Conservation (phyloP, 2,888 invertebrate genomes). For the Agrochola lota region DNA sequence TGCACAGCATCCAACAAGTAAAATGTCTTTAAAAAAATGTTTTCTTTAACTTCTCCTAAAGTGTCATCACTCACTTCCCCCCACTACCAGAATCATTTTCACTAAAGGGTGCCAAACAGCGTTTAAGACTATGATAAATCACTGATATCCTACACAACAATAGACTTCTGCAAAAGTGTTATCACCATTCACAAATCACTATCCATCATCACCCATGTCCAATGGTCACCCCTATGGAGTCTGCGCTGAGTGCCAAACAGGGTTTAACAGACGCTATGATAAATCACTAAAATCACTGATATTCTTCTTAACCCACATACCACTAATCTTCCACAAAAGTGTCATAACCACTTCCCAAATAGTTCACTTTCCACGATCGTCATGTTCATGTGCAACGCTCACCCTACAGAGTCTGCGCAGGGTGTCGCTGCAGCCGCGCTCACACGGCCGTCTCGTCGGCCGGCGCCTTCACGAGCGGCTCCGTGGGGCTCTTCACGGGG, state of each 20-base stretch:
- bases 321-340: not conserved
- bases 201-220: not conserved
- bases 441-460: constrained; percentile 88
- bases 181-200: not conserved
- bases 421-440: constrained; percentile 71
- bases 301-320: not conserved
- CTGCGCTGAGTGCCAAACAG: not conserved
- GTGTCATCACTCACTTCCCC: too few species aligned
- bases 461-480: constrained; percentile 70
- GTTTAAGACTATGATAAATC: too few species aligned
- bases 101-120: not conserved
- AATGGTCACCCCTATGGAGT: not conserved
- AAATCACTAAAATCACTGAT: not conserved
- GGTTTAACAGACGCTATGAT: not conserved
- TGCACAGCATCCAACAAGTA: not conserved
- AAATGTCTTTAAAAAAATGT: not conserved
- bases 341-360: not conserved
- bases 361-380: not conserved
- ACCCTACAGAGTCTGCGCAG: constrained; percentile 73
- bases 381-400: constrained; percentile 44
- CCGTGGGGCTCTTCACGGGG: constrained; percentile 76
- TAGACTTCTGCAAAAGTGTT: not conserved
- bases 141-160: not conserved
- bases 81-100: not conserved
- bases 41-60: too few species aligned